Conservation (phyloP, 2,113 vertebrate genomes). For the Columba livia region DNA sequence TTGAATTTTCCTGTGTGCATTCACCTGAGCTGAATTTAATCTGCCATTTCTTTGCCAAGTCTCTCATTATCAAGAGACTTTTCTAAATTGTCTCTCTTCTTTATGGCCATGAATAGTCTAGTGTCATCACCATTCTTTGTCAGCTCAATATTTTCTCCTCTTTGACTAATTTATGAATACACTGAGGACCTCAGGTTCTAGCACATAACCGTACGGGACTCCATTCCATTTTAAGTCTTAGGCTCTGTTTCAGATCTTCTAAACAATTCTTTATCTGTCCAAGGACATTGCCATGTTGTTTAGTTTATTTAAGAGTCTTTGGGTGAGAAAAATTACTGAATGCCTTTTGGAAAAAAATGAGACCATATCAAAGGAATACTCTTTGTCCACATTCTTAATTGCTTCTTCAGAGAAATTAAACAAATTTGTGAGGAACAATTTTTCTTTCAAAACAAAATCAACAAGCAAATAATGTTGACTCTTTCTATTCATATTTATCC, state of each 20-base stretch:
- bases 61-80: not conserved
- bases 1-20: not conserved
- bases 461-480: not conserved
- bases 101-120: not conserved
- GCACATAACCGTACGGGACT: not conserved
- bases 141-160: not conserved
- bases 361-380: not conserved
- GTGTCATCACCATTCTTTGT: not conserved
- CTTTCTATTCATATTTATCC: not conserved
- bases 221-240: not conserved
- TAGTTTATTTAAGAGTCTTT: conserved; percentile 2
- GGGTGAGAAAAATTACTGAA: not conserved
- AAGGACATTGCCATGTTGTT: not conserved
- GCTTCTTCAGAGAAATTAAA: not conserved
- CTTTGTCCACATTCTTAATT: not conserved
- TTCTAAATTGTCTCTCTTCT: not conserved
- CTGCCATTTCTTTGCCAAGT: not conserved
- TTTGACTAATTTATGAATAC: conserved; percentile 7
- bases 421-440: not conserved
- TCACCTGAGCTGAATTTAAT: conserved; percentile 6
- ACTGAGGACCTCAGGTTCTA: not conserved
- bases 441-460: not conserved
- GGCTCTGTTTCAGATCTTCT: not conserved
- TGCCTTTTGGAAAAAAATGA: not conserved
- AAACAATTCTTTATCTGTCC: not conserved